A percentile compares a stretch with the other conserved stretches of the same genome.
These are phyloP conservation scores for Naso thynnoides DNA, from an alignment of 2,797 vertebrate species.

Conservation along the genomic window DNA sequence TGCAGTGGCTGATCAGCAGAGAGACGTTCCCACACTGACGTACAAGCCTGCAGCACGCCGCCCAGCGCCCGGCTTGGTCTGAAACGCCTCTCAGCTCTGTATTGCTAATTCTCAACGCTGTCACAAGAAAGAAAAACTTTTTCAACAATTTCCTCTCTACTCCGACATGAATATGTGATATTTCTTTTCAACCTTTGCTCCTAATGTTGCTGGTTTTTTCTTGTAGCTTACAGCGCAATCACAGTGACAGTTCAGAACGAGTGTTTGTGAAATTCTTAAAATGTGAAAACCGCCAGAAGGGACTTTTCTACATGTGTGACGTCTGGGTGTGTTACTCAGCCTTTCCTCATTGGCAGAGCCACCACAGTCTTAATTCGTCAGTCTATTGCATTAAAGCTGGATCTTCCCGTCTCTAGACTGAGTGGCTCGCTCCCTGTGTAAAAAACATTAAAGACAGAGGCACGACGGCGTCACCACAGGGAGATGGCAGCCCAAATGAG, in stretches of 20 bases:
- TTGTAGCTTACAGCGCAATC: conserved; percentile 30
- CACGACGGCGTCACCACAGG: conserved; percentile 87
- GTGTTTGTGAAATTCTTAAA: conserved; percentile 40
- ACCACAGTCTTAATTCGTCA: conserved; percentile 71
- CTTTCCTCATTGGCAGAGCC: conserved; percentile 73
- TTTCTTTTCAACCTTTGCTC: neutral
- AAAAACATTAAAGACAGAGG: conserved; percentile 85
- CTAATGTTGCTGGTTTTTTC: conserved; percentile 16
- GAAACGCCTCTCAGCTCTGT: neutral
- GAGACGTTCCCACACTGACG: too few species aligned
- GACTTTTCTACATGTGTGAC: conserved; percentile 71
- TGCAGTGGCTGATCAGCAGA: too few species aligned
- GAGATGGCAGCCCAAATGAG: conserved; percentile 82
- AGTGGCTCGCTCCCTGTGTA: conserved; percentile 78
- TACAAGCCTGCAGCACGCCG: too few species aligned
- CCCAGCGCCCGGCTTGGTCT: too few species aligned
- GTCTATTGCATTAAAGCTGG: conserved; percentile 76
- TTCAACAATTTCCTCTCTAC: neutral
- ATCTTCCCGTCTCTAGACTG: conserved; percentile 79
- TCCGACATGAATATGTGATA: conserved; percentile 1
- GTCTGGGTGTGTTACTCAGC: conserved; percentile 77
- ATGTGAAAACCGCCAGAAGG: conserved; percentile 33
- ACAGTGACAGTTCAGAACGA: conserved; percentile 23
- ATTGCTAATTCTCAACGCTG: neutral
- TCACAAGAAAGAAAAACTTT: neutral